A percentile compares a stretch with the other conserved stretches of the same genome.
Conservation (phyloP, 2,113 vertebrate species). For the Poeciliopsis occidentalis region DNA sequence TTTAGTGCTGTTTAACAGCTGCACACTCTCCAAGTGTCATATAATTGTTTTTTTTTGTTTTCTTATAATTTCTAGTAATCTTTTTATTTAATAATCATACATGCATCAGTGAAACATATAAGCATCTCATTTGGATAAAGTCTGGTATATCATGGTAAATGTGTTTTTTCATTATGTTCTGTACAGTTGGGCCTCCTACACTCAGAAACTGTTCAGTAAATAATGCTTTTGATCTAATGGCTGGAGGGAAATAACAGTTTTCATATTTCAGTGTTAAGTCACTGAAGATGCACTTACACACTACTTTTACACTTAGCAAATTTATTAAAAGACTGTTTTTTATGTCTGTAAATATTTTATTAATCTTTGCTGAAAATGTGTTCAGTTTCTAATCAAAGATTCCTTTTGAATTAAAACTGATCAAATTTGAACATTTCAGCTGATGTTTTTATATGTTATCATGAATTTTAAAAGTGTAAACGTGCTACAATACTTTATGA, state of each 20-base stretch:
- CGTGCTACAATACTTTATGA: too few relatives aligned
- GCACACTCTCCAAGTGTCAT: neutral
- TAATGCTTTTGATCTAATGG: neutral
- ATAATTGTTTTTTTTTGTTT: neutral
- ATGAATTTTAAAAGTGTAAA: too few relatives aligned
- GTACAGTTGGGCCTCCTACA: neutral
- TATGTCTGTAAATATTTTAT: neutral
- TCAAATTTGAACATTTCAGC: neutral
- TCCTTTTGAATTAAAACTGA: neutral
- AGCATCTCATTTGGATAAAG: neutral
- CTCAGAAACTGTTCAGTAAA: neutral
- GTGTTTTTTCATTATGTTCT: neutral
- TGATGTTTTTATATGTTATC: too few relatives aligned
- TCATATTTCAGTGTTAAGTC: too few relatives aligned
- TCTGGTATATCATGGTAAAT: neutral
- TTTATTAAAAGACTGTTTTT: neutral
- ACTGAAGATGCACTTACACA: neutral
- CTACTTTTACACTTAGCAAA: neutral
- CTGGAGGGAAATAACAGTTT: neutral
- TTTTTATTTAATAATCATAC: neutral
- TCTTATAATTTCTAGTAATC: neutral
- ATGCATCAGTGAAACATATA: neutral
- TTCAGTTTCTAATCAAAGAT: neutral
- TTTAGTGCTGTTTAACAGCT: neutral
- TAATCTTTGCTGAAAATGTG: neutral